phyloP scores from a whole-genome alignment of 2,113 vertebrate species.

The Meriones unguiculatus region DNA sequence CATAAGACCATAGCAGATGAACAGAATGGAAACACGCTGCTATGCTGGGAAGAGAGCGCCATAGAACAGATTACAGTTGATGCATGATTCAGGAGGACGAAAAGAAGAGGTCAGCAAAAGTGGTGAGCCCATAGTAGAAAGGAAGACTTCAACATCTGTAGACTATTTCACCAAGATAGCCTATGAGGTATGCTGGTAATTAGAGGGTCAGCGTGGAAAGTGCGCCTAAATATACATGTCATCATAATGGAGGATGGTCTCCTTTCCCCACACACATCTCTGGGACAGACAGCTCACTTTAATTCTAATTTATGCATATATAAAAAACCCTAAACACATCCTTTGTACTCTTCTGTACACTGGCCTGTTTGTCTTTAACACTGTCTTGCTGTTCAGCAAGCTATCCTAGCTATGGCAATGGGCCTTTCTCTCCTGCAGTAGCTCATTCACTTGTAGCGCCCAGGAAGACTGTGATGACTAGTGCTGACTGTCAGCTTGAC shows the following conservation, averaged over 20 bases:
- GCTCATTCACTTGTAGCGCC: accelerated
- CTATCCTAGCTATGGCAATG: not conserved
- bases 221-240: not conserved
- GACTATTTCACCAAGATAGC: not conserved
- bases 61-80: not conserved
- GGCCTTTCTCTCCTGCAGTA: not conserved
- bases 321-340: not conserved
- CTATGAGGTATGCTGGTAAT: not conserved
- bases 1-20: not conserved
- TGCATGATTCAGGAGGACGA: not conserved
- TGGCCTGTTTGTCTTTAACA: slow-evolving; percentile 1
- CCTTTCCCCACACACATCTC: not conserved
- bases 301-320: slow-evolving; percentile 21
- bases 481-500: not conserved
- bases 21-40: not conserved
- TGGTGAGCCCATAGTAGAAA: not conserved
- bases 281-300: not conserved
- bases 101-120: not conserved
- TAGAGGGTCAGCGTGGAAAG: slow-evolving; percentile 9
- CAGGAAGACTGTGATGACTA: not conserved
- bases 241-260: not conserved
- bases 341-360: not conserved
- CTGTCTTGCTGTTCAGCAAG: not conserved
- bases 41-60: not conserved
- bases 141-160: not conserved